Base-by-base conservation (phyloP, 1,140 invertebrate species). In the Lucilia sericata region DNA sequence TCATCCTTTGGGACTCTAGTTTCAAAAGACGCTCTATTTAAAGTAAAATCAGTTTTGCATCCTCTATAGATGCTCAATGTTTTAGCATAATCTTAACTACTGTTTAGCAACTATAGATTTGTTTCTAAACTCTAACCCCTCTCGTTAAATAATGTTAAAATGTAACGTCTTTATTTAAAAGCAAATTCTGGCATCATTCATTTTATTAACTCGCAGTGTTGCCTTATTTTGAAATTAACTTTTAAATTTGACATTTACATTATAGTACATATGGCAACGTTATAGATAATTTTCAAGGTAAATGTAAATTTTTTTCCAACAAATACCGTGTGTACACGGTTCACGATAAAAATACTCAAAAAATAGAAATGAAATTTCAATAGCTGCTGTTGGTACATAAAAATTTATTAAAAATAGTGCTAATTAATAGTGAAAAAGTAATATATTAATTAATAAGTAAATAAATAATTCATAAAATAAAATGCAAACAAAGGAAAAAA, bases 281-380 rank as follows among this genome's bases (percentile, higher is more conserved):
- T 25, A 10, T 7, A 70, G 21, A 70, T 10, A 10, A 70, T 70
- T 19, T 70, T 70, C 65, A 70, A 70, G 65, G 65, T 70, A 70
- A 70, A 21, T 70, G 65, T 25, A 70, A 70, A 60, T 60, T 60
- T 70, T 30, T 70, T 70, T 70, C n/a, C 65, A 70, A 70, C 65
- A 70, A 70, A 70, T 5, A 60, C 55, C 55, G 55, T 60, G n/a
- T 60, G 55, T 60, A 19, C 65, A 70, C 65, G 21, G 65, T 70
- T 70, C 19, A 70, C 8, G 65, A 70, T 30, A 30, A 70, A 70
- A 25, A 70, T 19, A 70, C n/a, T 21, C 8, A 70, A 70, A 21
- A 19, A 70, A 70, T 19, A 70, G 10, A 70, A 70, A 21, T 10
- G 8, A n/a, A 25, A 70, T 21, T 70, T 70, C 21, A 9, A 19